Evolutionary conservation across 2,113 vertebrate genomes (phyloP), one percentile per base, ranked within the genome.

Genomic region (Zosterops borbonicus): DNA sequence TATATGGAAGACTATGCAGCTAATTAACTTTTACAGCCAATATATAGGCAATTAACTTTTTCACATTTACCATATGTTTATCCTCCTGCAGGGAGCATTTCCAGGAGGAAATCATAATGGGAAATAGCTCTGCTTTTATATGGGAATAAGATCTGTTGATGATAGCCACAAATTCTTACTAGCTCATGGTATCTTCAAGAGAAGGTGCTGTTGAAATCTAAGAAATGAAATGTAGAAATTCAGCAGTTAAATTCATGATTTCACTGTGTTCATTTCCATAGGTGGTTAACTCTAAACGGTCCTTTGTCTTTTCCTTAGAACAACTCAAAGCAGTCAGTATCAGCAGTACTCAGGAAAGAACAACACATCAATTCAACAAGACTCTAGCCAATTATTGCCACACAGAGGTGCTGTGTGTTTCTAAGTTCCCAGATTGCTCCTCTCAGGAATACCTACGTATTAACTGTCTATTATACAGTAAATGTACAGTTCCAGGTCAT

Each of bases 21-120:
- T 96, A 97, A 97, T 96, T 97, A 96, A 94, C 93, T 97, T 97
- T 97, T 96, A 96, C 94, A 95, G 49, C 90, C 95, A 89, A 88
- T 95, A 96, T 94, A 97, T 96, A 96, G 83, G 69, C 96, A 97
- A 97, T 97, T 97, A 97, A 96, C 95, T 95, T 97, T 96, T 96
- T 96, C 94, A 93, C 95, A 97, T 97, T 96, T 95, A 96, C 95
- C 96, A 97, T 97, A 97, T 97, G 94, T 90, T 93, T 96, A 90
- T 94, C 85, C 80, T 96, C 80, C 96, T 95, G 76, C 92, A 93
- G 95, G 96, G 96, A 97, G 73, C 89, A 92, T 94, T 96, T 96
- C 85, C 92, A 97, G 76, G 85, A 96, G 80, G 90, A 97, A 96
- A 96, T 93, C 86, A 69, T 96, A 95, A 95, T 82, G 85, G 95